phyloP scores from a whole-genome alignment of 2,113 vertebrate species.

The Rhadina sibilatrix region DNA sequence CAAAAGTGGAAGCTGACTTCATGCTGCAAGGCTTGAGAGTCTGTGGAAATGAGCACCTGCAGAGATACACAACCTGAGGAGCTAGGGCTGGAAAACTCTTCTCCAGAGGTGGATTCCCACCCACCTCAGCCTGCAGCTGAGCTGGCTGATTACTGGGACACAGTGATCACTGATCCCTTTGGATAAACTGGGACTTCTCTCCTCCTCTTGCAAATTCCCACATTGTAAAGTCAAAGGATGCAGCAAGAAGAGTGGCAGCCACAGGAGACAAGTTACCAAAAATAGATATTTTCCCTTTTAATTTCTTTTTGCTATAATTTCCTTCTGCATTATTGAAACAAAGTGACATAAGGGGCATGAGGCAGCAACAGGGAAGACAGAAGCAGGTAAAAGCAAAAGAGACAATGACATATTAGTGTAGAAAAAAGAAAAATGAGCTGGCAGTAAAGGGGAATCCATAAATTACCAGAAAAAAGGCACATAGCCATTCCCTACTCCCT shows the following conservation, averaged over 20 bases:
- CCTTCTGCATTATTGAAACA: background rate
- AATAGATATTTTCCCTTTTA: background rate
- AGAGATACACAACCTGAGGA: accelerated
- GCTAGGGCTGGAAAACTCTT: background rate
- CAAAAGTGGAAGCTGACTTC: background rate
- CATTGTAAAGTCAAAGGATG: background rate
- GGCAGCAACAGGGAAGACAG: background rate
- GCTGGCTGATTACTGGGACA: background rate
- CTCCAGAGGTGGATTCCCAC: background rate
- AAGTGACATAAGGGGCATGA: background rate
- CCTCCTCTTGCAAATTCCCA: background rate
- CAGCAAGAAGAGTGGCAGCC: background rate
- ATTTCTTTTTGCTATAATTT: background rate
- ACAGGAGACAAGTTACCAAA: background rate
- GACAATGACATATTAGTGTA: background rate
- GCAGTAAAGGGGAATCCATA: background rate
- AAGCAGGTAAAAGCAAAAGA: background rate
- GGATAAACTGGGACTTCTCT: background rate
- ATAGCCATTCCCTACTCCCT: background rate
- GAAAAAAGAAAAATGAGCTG: background rate
- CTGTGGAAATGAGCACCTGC: background rate
- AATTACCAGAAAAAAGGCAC: background rate
- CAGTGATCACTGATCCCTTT: accelerated
- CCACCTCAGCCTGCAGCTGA: background rate
- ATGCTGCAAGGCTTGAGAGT: background rate